These are phyloP conservation scores for Epinephelus fuscoguttatus DNA, from an alignment of 2,113 vertebrate species.

Conservation along the genomic window DNA sequence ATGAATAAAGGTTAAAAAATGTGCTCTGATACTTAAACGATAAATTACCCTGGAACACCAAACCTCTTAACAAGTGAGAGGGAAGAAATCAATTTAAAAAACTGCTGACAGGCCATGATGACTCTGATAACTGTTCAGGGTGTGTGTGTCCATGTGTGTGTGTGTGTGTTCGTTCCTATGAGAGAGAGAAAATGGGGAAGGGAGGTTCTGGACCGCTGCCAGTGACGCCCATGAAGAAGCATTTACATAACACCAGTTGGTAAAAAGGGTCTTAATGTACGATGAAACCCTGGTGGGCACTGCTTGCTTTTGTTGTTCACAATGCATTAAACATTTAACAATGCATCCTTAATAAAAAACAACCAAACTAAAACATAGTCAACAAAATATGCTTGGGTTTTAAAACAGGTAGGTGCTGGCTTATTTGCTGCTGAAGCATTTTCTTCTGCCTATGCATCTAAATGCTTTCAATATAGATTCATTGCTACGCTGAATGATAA, in stretches of 20 bases:
- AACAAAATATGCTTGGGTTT: conserved; percentile 21
- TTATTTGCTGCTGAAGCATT: conserved; percentile 10
- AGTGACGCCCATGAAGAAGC: not conserved
- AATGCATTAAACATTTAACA: conserved; percentile 25
- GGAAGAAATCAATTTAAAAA: not conserved
- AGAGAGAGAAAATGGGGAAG: not conserved
- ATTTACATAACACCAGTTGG: not conserved
- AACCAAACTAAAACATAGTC: not conserved
- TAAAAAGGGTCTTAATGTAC: not conserved
- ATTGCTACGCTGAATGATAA: conserved; percentile 37
- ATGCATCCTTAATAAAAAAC: conserved; percentile 4
- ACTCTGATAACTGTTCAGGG: not conserved
- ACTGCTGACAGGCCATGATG: not conserved
- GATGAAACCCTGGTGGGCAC: not conserved
- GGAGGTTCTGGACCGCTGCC: conserved; percentile 17
- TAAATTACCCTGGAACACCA: not conserved
- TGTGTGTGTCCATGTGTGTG: not conserved
- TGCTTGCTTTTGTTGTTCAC: conserved; percentile 9
- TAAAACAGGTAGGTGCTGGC: conserved; percentile 24
- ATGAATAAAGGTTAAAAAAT: too few relatives aligned
- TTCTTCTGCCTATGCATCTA: not conserved
- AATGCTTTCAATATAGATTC: conserved; percentile 27
- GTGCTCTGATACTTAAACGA: too few relatives aligned
- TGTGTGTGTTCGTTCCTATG: not conserved
- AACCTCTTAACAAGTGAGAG: not conserved